phyloP scores from a whole-genome alignment of 1,140 invertebrate genomes.

The Proales similis region DNA sequence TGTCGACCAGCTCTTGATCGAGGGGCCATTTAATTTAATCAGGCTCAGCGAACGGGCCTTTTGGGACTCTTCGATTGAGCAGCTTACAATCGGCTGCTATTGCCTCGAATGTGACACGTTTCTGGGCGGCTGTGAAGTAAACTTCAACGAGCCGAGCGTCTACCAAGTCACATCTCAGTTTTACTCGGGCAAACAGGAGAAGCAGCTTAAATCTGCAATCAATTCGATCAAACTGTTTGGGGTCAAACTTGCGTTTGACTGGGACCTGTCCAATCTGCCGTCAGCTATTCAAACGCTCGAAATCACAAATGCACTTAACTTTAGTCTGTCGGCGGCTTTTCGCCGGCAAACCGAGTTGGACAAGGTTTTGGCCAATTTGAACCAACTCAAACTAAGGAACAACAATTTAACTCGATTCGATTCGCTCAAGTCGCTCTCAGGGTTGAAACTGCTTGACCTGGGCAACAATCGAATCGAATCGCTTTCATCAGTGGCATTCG shows the following conservation, averaged over 20 bases:
- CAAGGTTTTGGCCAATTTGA: neutral
- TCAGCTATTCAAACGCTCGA: constrained; percentile 10
- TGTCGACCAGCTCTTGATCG: constrained; percentile 4
- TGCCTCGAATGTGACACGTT: constrained; percentile 32
- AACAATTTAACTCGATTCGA: constrained; percentile 30
- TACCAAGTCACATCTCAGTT: too few species aligned
- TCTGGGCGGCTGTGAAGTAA: constrained; percentile 3
- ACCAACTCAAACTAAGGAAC: constrained; percentile 24
- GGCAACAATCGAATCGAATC: constrained; percentile 2
- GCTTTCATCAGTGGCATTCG: neutral
- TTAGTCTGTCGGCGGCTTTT: neutral
- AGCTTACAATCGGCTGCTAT: constrained; percentile 28
- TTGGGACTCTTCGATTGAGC: constrained; percentile 1
- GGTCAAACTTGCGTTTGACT: constrained; percentile 20
- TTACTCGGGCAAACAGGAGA: neutral
- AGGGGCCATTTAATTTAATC: constrained; percentile 30
- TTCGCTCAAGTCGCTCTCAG: constrained; percentile 10
- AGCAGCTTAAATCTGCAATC: neutral
- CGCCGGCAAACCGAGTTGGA: neutral
- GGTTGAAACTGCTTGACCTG: constrained; percentile 3
- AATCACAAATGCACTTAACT: constrained; percentile 33
- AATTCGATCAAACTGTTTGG: constrained; percentile 30
- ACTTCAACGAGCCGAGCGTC: constrained; percentile 14
- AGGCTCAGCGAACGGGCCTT: constrained; percentile 11
- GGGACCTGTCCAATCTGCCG: constrained; percentile 5